Evolutionary conservation across 2,113 vertebrate genomes (phyloP).

Genomic region (Lasiurus cinereus): DNA sequence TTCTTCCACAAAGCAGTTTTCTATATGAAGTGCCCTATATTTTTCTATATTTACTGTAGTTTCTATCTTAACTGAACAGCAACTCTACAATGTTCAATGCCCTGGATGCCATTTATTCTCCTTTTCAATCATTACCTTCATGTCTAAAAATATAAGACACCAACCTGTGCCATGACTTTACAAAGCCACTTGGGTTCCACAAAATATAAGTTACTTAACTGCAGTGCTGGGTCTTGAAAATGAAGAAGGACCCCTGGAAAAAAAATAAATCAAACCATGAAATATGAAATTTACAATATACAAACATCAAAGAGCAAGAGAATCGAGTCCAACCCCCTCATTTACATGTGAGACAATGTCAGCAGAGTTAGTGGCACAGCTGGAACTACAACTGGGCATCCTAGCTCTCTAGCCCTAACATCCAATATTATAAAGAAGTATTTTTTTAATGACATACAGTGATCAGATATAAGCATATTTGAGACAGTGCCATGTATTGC

Average conservation of each 20-base stretch:
- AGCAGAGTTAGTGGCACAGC: neutral
- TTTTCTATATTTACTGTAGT: neutral
- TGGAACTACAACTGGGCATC: neutral
- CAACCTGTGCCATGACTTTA: conserved; percentile 96
- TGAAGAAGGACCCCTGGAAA: conserved; percentile 94
- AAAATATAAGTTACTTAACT: conserved; percentile 95
- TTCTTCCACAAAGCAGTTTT: neutral
- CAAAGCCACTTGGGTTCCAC: conserved; percentile 98
- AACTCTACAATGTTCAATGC: neutral
- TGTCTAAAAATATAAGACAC: conserved; percentile 16
- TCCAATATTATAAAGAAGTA: neutral
- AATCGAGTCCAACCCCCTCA: neutral
- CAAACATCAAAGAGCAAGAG: neutral
- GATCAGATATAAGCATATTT: neutral
- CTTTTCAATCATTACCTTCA: neutral
- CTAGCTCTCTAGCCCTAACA: neutral
- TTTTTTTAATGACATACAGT: neutral
- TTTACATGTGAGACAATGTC: neutral
- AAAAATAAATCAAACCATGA: neutral
- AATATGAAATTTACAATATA: neutral
- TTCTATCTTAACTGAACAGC: neutral
- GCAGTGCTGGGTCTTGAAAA: conserved; percentile 96
- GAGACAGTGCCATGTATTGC: neutral
- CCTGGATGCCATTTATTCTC: neutral
- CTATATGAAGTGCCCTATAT: neutral